A percentile compares a stretch with the other conserved stretches of the same genome.
These are phyloP conservation scores for Turritopsis rubra DNA, from an alignment of 30 jellyfish, hydroid and myxozoan genomes.

Conservation along the genomic window DNA sequence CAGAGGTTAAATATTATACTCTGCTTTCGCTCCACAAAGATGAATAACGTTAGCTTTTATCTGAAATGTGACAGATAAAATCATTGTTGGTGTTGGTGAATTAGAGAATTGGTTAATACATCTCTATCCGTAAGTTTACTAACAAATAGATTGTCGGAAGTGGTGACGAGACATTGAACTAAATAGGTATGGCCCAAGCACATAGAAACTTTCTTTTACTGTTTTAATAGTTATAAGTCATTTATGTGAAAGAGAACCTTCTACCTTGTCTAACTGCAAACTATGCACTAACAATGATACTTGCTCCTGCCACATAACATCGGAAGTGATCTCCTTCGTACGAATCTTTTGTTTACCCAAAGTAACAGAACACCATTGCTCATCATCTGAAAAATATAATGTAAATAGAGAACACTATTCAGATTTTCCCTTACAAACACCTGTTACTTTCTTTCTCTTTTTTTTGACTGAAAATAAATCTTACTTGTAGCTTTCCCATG, in stretches of 20 bases:
- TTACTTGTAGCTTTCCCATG: conserved; percentile 48
- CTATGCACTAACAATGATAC: conserved; percentile 73
- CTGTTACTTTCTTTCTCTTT: neutral
- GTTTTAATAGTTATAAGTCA: neutral
- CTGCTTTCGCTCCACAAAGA: too few relatives aligned
- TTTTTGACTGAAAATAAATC: neutral
- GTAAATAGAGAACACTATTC: neutral
- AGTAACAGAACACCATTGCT: conserved; percentile 94
- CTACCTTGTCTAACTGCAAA: conserved; percentile 89
- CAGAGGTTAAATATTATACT: too few relatives aligned
- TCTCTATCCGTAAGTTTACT: too few relatives aligned
- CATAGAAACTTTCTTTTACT: too few relatives aligned
- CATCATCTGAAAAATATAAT: conserved; percentile 47
- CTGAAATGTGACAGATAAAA: too few relatives aligned
- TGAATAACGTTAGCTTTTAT: too few relatives aligned
- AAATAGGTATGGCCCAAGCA: too few relatives aligned
- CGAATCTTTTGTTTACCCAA: conserved; percentile 71
- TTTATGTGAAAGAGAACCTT: neutral
- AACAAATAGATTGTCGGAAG: too few relatives aligned
- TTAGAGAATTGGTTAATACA: too few relatives aligned
- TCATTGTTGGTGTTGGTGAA: too few relatives aligned
- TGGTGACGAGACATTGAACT: too few relatives aligned
- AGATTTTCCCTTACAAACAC: neutral
- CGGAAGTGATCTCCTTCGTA: conserved; percentile 85
- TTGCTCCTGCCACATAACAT: conserved; percentile 94